Percentiles rank a stretch among this genome's conserved stretches.
Conservation (phyloP, 37 sponge, comb jelly and placozoan genomes). For the Mnemiopsis leidyi region DNA sequence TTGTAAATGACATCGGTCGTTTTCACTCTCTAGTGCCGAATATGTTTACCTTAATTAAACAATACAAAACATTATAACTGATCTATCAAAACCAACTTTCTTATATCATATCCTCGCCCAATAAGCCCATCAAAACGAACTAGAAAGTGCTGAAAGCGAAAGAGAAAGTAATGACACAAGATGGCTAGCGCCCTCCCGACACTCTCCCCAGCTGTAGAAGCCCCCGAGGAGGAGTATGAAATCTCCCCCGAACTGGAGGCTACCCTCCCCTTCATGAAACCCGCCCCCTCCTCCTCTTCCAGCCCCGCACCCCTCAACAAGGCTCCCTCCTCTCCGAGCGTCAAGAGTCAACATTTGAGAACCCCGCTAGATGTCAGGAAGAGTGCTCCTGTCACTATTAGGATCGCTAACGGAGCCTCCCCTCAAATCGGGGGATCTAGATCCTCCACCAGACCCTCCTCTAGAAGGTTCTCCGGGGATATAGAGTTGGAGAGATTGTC, state of each 20-base stretch:
- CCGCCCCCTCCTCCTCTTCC: neutral
- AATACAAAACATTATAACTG: too few species aligned
- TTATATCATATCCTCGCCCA: too few species aligned
- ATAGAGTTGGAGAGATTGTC: slow-evolving; percentile 2
- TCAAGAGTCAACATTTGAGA: neutral
- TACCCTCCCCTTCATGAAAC: neutral
- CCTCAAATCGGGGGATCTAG: neutral
- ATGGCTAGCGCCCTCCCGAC: neutral
- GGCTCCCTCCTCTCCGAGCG: neutral
- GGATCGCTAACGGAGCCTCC: neutral
- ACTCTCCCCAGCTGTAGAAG: neutral
- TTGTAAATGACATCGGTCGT: too few species aligned
- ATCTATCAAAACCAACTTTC: too few species aligned
- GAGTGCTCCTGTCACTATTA: neutral
- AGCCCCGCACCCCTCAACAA: neutral
- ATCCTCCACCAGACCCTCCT: neutral
- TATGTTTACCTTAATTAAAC: too few species aligned
- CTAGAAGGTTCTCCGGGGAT: neutral
- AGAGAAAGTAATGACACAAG: neutral
- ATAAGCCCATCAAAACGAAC: too few species aligned
- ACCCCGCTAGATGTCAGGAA: neutral
- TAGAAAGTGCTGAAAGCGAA: neutral
- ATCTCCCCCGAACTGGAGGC: neutral
- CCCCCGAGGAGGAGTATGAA: neutral
- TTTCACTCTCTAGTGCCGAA: too few species aligned